Evolutionary conservation across 2,888 invertebrate species (phyloP), one percentile per base, ranked within the genome.

Genomic region (Rhagophthalmus giganteus): DNA sequence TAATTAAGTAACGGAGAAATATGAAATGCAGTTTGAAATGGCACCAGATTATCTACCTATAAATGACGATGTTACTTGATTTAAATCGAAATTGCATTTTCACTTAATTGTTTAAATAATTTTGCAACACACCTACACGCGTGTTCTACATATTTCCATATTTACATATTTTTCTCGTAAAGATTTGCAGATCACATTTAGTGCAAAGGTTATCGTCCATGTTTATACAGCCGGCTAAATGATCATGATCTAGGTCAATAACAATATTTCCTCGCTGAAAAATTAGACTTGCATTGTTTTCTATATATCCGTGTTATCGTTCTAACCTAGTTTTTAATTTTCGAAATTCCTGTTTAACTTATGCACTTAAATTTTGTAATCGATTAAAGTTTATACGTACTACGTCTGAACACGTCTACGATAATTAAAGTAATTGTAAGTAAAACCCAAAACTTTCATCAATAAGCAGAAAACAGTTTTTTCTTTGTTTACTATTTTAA

Each of bases 161-260:
- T 20, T 20, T 20, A 7, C 20, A 20, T 20, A 20, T 20, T 20
- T 20, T 20, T 20, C 20, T 7, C 20, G 20, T 20, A 20, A 20
- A 5, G 20, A 20, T 20, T 20, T 20, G 20, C 20, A 20, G 20
- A 20, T n/a, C n/a, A 20, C 20, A 20, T 20, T 20, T 28, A 10
- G 28, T 5, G 8, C 10, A 28, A 28, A 28, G 28, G 28, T 28
- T 28, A 28, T 28, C 28, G n/a, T n/a, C n/a, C n/a, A n/a, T 28
- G 28, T 28, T 28, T 28, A 8, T 28, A 20, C 7, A 8, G 28
- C 8, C n/a, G n/a, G n/a, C 10, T 28, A 10, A 9, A n/a, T 8
- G 2, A 9, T 2, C 2, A 5, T 8, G 28, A 28, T 28, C 28
- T 28, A 10, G 28, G 28, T 28, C 28, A 28, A 28, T 28, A 28